Conservation (phyloP, 30 jellyfish, hydroid and myxozoan species). For the Catostylus mosaicus region DNA sequence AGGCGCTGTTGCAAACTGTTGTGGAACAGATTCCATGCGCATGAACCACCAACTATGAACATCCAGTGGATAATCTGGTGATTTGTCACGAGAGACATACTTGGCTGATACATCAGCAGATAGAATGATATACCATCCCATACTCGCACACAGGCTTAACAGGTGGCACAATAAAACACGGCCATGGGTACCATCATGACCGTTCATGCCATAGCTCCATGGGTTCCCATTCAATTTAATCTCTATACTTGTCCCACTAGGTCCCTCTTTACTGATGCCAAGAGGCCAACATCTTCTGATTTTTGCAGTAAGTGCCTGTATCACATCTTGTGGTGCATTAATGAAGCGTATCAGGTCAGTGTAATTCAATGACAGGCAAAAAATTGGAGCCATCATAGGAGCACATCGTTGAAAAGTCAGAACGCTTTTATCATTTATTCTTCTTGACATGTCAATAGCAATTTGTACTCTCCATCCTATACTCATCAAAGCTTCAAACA, state of each 20-base stretch:
- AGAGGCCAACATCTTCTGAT: slow-evolving; percentile 57
- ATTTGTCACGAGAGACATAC: slow-evolving; percentile 71
- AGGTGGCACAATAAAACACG: slow-evolving; percentile 58
- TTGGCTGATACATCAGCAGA: slow-evolving; percentile 90
- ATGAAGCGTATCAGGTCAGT: slow-evolving; percentile 75
- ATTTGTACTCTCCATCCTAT: slow-evolving; percentile 70
- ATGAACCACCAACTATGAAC: slow-evolving; percentile 87
- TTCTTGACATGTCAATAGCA: slow-evolving; percentile 73
- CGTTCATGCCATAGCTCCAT: slow-evolving; percentile 67
- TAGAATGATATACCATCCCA: slow-evolving; percentile 79
- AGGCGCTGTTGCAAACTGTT: slow-evolving; percentile 8
- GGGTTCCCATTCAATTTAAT: slow-evolving; percentile 77
- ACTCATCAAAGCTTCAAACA: slow-evolving; percentile 63
- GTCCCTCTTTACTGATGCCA: slow-evolving; percentile 59
- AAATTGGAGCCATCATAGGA: slow-evolving; percentile 54
- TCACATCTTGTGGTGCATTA: slow-evolving; percentile 72
- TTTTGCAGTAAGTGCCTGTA: slow-evolving; percentile 48
- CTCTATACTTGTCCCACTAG: slow-evolving; percentile 38
- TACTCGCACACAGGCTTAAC: slow-evolving; percentile 34
- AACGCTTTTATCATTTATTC: slow-evolving; percentile 70
- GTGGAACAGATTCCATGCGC: slow-evolving; percentile 36
- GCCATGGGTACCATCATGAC: slow-evolving; percentile 83
- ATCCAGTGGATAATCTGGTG: slow-evolving; percentile 83
- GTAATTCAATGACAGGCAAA: slow-evolving; percentile 68
- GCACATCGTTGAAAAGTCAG: slow-evolving; percentile 66